Conservation (phyloP, 2,113 vertebrate species). For the Todiramphus saurophagus region DNA sequence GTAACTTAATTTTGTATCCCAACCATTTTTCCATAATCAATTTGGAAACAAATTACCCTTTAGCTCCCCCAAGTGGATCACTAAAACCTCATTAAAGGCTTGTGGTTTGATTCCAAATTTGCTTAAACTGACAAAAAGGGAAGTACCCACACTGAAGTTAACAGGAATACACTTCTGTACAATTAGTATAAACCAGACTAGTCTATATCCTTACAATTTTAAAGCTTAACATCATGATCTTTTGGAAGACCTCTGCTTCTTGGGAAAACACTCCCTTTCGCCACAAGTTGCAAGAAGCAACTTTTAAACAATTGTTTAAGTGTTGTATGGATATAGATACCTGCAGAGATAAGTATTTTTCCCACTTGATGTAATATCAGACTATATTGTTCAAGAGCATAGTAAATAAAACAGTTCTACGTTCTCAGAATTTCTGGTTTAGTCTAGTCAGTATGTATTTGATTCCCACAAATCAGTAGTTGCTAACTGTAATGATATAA, state of each 20-base stretch:
- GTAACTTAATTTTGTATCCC: neutral
- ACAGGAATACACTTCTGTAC: neutral
- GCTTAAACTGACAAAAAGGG: neutral
- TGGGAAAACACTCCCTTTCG: neutral
- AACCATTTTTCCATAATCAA: slow-evolving; percentile 8
- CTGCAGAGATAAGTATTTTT: neutral
- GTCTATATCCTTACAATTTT: neutral
- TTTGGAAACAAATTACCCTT: slow-evolving; percentile 48
- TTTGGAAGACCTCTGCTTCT: neutral
- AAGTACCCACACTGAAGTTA: neutral
- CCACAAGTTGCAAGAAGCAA: neutral
- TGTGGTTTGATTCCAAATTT: neutral
- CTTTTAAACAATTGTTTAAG: neutral
- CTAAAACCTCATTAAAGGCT: slow-evolving; percentile 35
- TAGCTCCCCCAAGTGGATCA: slow-evolving; percentile 62
- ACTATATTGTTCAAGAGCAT: neutral
- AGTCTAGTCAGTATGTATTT: neutral
- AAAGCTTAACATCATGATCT: neutral
- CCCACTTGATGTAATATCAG: neutral
- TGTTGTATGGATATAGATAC: neutral
- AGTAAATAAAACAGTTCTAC: neutral
- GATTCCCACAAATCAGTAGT: neutral
- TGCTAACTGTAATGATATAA: neutral
- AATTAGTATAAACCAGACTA: neutral
- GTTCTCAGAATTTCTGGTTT: neutral